Evolutionary conservation across 2,113 vertebrate genomes (phyloP), one percentile per base, ranked within the genome.

Genomic region (Dendropsophus ebraccatus): DNA sequence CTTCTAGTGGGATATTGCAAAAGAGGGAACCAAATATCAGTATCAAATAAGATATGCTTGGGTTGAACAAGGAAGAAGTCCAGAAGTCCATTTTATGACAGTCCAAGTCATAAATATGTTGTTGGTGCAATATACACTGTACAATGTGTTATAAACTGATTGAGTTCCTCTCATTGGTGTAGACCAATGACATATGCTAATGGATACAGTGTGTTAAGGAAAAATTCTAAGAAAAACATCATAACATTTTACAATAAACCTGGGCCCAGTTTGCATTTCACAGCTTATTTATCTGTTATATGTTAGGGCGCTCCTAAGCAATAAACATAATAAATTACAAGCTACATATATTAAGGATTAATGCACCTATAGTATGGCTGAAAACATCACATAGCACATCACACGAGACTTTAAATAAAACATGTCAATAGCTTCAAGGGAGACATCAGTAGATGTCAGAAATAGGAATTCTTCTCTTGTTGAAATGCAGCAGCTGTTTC

Each of bases 401-500:
- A 50, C 2, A 0, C 11, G 5, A 0, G 28, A 12, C 85, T 88
- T 80, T 30, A 87, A 73, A 81, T 87, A 47, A 17, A 0, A 12
- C 30, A 83, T 89, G 50, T 86, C 62, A 81, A 56, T 60, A 10
- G 2, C 78, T 88, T 41, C 1, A n/a, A 88, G 73, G 50, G 9
- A 81, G 81, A 88, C 81, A 75, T 88, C 11, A 1, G 21, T 58
- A 75, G 41, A 80, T 25, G 14, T 80, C 87, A 89, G 72, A 89
- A 84, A 85, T 17, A 25, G 82, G 76, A 37, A 72, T 8, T 76
- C 41, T 67, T 81, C 69, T 83, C 73, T 69, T 85, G 85, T 85
- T 83, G 76, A 84, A 90, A 85, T 5, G 37, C 74, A 90, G 87
- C 91, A 92, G 90, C 90, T 93, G 90, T 88, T 90, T 16, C 56